A percentile compares a stretch with the other conserved stretches of the same genome.
phyloP scores from a whole-genome alignment of 2,888 invertebrate species.

The Crepidodera aurea region DNA sequence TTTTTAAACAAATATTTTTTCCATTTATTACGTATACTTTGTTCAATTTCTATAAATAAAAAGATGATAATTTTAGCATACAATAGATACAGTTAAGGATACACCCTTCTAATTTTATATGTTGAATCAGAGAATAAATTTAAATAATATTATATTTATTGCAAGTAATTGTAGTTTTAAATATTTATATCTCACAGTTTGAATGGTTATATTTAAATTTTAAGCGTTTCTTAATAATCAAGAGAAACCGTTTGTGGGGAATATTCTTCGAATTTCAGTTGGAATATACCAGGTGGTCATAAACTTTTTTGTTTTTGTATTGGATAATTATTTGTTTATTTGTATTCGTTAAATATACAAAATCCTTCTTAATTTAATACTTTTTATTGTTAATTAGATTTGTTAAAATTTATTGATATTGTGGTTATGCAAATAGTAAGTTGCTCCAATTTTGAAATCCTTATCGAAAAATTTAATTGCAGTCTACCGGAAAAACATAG shows the following conservation, averaged over 20 bases:
- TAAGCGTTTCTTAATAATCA: constrained; percentile 1
- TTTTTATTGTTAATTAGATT: too few species aligned
- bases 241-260: not conserved
- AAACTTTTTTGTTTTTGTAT: not conserved
- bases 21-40: too few species aligned
- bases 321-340: too few species aligned
- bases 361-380: too few species aligned
- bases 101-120: constrained; percentile 21
- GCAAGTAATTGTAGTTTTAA: constrained; percentile 20
- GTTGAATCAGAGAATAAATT: constrained; percentile 22
- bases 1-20: too few species aligned
- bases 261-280: not conserved
- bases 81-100: constrained; percentile 18
- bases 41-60: not conserved
- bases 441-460: too few species aligned
- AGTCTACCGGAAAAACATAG: too few species aligned
- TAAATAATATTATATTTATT: constrained; percentile 23
- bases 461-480: too few species aligned
- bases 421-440: too few species aligned
- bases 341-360: too few species aligned
- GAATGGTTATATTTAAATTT: constrained; percentile 7
- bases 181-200: constrained; percentile 13
- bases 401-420: too few species aligned
- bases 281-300: not conserved
- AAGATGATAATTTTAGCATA: constrained; percentile 13